Base-by-base conservation (phyloP, 2,888 invertebrate species). In the Cancer borealis region DNA sequence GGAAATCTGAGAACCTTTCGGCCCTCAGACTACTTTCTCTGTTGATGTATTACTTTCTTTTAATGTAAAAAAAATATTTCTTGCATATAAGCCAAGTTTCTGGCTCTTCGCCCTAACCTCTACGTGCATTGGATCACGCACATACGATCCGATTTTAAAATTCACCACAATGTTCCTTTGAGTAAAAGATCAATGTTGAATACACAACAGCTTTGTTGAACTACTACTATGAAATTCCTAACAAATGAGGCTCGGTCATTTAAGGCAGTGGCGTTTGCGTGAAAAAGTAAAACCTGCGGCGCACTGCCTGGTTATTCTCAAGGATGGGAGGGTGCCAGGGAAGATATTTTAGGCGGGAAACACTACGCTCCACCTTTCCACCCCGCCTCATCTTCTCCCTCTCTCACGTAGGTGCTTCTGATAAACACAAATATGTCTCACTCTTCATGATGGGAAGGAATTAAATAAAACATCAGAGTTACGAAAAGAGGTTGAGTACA, bases 301-400 rank as follows among this genome's bases (percentile, higher is more conserved):
- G 84, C 84, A 84, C 84, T 39, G 84, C 39, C 84, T 84, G 84
- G 84, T 84, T 84, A 84, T 39, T 84, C 84, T 73, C 84, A 39
- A 84, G 84, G 30, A 12, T 39, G 84, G 39, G n/a, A 73, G 84
- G 30, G 39, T 84, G 84, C 84, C 84, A 84, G 84, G 39, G 84
- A 73, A 17, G 84, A 84, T 84, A 84, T 84, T 84, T 84, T 84
- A 10, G 84, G 84, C 39, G 84, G 79, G 84, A 84, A 84, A 84
- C 39, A 84, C 84, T 84, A 84, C 84, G 84, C 84, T 84, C 84
- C 66, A 17, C 66, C 30, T 84, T 39, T 84, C 6, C 84, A 14
- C 39, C 84, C 73, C 73, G 5, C 6, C 73, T 54, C 14, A 17
- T 60, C 1, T 5, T 60, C 60, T 60, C 10, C 73, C 73, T n/a